Percentiles rank a stretch among this genome's conserved stretches.
These are phyloP conservation scores for Percina caprodes DNA, from an alignment of 2,113 vertebrate genomes.

Conservation along the genomic window DNA sequence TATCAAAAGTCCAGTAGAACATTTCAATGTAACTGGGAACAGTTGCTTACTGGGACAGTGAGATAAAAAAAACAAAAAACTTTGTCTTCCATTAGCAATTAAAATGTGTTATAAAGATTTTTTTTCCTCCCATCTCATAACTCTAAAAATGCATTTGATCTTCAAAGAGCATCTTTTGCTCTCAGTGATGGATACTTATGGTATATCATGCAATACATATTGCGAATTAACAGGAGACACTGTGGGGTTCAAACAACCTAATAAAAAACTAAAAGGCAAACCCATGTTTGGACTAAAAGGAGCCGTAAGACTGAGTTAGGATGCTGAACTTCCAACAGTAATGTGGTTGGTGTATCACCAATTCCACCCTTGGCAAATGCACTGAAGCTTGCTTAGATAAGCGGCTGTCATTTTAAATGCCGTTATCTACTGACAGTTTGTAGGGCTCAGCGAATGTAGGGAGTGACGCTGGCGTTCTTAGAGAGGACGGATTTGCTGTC, in stretches of 20 bases:
- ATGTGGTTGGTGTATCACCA: constrained; percentile 62
- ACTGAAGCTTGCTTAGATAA: constrained; percentile 78
- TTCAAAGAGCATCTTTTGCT: not conserved
- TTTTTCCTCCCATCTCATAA: not conserved
- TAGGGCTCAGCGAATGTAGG: constrained; percentile 76
- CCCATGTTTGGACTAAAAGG: constrained; percentile 4
- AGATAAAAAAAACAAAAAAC: constrained; percentile 27
- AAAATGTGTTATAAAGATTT: constrained; percentile 11
- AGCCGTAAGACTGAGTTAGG: constrained; percentile 35
- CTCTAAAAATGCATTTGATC: constrained; percentile 11
- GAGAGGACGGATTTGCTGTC: constrained; percentile 58
- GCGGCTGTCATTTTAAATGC: constrained; percentile 79
- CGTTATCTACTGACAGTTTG: constrained; percentile 79
- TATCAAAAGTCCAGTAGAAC: constrained; percentile 52
- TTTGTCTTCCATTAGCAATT: constrained; percentile 23
- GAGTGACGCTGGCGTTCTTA: constrained; percentile 60
- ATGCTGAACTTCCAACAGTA: constrained; percentile 46
- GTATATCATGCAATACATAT: not conserved
- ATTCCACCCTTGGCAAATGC: constrained; percentile 63
- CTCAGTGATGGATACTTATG: not conserved
- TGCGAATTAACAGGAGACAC: not conserved
- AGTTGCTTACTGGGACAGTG: not conserved
- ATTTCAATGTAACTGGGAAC: constrained; percentile 61
- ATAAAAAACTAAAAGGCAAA: constrained; percentile 2
- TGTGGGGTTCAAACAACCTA: not conserved